Evolutionary conservation across 2,113 vertebrate genomes (phyloP).

Genomic region (Trochalopteron elliotii): DNA sequence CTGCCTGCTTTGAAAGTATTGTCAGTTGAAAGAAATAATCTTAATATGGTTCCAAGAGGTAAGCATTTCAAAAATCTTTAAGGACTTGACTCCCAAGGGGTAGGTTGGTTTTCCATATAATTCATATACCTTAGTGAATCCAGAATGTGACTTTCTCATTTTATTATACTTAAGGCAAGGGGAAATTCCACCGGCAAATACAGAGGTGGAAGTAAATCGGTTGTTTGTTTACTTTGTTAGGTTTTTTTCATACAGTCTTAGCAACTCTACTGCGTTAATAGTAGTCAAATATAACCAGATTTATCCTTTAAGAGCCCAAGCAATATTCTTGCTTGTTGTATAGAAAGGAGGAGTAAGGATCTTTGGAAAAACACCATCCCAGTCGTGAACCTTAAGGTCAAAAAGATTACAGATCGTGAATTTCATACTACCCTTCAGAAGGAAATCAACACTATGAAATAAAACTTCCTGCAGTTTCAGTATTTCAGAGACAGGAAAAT

Average conservation of each 20-base stretch:
- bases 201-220: rapidly evolving
- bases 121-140: background rate
- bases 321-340: background rate
- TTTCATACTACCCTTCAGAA: background rate
- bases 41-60: constrained; percentile 81
- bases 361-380: background rate
- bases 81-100: background rate
- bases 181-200: background rate
- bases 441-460: background rate
- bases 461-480: background rate
- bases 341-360: background rate
- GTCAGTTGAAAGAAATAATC: constrained; percentile 79
- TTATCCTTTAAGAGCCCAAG: background rate
- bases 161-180: background rate
- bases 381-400: rapidly evolving
- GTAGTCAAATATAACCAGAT: background rate
- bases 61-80: constrained; percentile 54
- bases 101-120: background rate
- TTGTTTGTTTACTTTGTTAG: background rate
- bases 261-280: background rate
- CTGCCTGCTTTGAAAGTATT: constrained; percentile 67
- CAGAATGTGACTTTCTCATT: background rate
- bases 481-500: background rate
- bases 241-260: background rate
- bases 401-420: background rate